Conservation (phyloP, 2,797 vertebrate species). For the Tragelaphus eurycerus region DNA sequence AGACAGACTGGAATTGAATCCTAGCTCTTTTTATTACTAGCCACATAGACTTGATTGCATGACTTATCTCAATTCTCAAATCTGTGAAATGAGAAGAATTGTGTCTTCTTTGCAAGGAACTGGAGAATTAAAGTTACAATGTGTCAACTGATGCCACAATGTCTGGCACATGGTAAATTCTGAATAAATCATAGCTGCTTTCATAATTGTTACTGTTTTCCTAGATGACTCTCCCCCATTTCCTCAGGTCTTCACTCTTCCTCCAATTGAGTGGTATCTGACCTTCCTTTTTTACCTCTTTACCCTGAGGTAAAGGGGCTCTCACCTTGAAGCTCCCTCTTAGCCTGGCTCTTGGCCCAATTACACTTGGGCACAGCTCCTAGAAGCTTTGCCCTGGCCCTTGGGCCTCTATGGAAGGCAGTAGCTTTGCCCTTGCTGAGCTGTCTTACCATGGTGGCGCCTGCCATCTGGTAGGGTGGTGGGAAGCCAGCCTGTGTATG, state of each 20-base stretch:
- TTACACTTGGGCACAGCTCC: neutral
- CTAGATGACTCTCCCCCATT: neutral
- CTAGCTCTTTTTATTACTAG: neutral
- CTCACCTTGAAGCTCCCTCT: neutral
- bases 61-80: neutral
- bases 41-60: neutral
- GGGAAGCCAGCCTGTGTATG: constrained; percentile 11
- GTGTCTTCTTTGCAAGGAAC: neutral
- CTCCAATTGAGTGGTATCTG: neutral
- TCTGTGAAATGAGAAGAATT: neutral
- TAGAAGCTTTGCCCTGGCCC: neutral
- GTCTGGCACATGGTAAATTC: neutral
- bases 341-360: neutral
- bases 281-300: neutral
- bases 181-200: neutral
- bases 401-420: neutral
- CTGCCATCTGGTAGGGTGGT: constrained; percentile 47
- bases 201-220: neutral
- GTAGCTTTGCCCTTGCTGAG: neutral
- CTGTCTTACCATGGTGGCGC: neutral
- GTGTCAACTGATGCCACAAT: neutral
- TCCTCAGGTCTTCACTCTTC: neutral
- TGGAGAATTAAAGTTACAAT: neutral
- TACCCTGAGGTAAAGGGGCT: too few relatives aligned
- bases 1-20: neutral